phyloP scores from a whole-genome alignment of 1,140 invertebrate species.

The Bombus pyrosoma region DNA sequence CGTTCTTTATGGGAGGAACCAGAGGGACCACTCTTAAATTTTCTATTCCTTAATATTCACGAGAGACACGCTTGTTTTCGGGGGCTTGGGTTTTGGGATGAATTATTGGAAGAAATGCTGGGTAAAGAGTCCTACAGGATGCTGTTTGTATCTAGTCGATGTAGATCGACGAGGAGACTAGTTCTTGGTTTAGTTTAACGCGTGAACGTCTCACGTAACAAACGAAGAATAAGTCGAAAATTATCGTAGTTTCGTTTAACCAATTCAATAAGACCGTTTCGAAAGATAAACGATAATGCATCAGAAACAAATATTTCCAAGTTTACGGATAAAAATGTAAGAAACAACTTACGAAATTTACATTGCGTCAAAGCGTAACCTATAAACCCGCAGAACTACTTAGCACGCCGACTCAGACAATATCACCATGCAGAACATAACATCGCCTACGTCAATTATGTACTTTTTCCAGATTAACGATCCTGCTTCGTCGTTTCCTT shows the following conservation, averaged over 20 bases:
- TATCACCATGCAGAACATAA: neutral
- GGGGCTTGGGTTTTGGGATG: neutral
- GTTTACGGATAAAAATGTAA: neutral
- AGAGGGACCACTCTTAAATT: conserved; percentile 35
- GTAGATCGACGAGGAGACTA: neutral
- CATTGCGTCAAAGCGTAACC: neutral
- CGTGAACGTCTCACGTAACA: neutral
- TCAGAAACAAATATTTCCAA: neutral
- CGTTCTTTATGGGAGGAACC: conserved; percentile 26
- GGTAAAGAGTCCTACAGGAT: neutral
- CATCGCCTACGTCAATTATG: neutral
- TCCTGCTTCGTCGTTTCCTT: neutral
- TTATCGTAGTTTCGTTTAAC: neutral
- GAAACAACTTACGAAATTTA: neutral
- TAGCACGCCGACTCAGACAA: neutral
- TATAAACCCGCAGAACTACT: neutral
- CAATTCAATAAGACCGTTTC: neutral
- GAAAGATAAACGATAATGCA: neutral
- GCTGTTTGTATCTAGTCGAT: neutral
- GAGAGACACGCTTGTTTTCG: conserved; percentile 11
- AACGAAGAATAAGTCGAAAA: neutral
- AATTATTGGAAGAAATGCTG: neutral
- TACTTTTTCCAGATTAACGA: neutral
- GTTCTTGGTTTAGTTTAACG: neutral
- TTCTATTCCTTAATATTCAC: conserved; percentile 48